Evolutionary conservation across 2,797 vertebrate genomes (phyloP).

Genomic region (Poecilia gillii): DNA sequence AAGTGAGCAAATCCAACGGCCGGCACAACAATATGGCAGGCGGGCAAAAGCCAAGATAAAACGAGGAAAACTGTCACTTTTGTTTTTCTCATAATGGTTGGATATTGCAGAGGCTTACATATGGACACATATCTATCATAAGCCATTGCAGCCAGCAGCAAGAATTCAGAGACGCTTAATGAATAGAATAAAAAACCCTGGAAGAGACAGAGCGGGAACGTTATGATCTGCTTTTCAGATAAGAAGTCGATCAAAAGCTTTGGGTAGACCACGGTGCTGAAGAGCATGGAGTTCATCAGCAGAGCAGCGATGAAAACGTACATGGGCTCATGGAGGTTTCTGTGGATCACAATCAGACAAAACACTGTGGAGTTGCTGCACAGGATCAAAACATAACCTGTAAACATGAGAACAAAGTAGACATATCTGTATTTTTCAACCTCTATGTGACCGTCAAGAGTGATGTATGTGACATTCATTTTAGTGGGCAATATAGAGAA

Average conservation of each 20-base stretch:
- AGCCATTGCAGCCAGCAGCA: background rate
- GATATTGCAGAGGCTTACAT: conserved; percentile 25
- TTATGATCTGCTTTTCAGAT: conserved; percentile 10
- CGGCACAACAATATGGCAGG: background rate
- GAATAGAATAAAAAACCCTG: background rate
- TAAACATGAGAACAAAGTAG: too few species aligned
- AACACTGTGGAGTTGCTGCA: too few species aligned
- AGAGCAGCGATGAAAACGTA: too few species aligned
- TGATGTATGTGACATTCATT: background rate
- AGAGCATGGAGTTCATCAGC: too few species aligned
- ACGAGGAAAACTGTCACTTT: too few species aligned
- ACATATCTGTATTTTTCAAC: background rate
- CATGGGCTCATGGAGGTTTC: too few species aligned
- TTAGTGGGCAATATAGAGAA: background rate
- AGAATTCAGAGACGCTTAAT: background rate
- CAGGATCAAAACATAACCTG: too few species aligned
- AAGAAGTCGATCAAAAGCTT: conserved; percentile 23
- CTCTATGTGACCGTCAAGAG: background rate
- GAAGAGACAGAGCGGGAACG: background rate
- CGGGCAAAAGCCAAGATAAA: too few species aligned
- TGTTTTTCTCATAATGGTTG: too few species aligned
- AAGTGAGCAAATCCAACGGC: background rate
- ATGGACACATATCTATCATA: background rate
- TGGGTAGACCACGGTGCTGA: too few species aligned
- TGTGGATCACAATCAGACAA: too few species aligned